Conservation (phyloP, 2,113 vertebrate genomes). For the Ibidorhyncha struthersii region DNA sequence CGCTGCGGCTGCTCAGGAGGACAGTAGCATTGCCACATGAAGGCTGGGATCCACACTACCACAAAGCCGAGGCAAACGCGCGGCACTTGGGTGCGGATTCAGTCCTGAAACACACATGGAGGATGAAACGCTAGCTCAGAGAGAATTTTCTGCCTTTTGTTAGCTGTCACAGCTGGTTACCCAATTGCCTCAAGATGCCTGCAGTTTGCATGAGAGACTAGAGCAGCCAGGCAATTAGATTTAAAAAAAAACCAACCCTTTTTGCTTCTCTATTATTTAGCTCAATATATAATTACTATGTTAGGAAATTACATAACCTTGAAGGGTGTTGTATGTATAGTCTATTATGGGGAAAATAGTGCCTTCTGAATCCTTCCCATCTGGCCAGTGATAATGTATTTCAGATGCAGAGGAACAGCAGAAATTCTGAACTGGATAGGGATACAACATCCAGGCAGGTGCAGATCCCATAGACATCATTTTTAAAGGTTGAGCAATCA, state of each 20-base stretch:
- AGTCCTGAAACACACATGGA: neutral
- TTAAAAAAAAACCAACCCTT: neutral
- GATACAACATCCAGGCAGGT: neutral
- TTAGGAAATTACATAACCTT: conserved; percentile 38
- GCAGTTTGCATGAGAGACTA: neutral
- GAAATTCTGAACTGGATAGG: neutral
- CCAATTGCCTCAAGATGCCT: neutral
- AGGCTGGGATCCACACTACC: neutral
- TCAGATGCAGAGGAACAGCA: neutral
- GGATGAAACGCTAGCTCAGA: neutral
- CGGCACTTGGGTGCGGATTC: neutral
- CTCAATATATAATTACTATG: conserved; percentile 30
- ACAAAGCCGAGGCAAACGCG: neutral
- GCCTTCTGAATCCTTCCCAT: conserved; percentile 11
- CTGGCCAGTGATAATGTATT: neutral
- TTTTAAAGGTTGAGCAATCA: neutral
- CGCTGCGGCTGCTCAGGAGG: neutral
- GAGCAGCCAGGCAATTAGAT: conserved; percentile 44
- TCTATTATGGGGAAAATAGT: neutral
- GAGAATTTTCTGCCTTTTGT: neutral
- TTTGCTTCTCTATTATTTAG: conserved; percentile 56
- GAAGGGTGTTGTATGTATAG: conserved; percentile 19
- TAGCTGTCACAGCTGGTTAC: conserved; percentile 18
- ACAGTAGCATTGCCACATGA: neutral
- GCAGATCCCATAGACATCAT: neutral